These are phyloP conservation scores for Podarcis raffonei DNA, from an alignment of 2,113 vertebrate species.

Conservation along the genomic window DNA sequence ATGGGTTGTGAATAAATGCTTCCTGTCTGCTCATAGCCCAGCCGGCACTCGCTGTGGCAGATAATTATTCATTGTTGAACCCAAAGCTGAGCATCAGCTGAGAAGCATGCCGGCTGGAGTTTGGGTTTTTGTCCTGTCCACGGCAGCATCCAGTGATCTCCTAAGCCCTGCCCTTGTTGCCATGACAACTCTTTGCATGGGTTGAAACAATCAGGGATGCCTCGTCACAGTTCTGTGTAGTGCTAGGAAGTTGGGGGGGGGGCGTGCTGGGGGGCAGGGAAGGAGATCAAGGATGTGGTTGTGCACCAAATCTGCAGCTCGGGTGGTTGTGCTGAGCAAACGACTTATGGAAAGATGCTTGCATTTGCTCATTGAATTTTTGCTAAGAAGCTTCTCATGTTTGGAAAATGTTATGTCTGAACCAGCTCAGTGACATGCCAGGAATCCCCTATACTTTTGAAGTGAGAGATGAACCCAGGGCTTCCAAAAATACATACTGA, in stretches of 20 bases:
- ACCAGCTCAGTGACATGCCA: neutral
- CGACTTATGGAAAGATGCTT: neutral
- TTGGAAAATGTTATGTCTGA: neutral
- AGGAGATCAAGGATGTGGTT: neutral
- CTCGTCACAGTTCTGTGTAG: neutral
- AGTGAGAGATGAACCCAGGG: neutral
- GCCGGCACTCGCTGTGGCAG: neutral
- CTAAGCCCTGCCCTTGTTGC: neutral
- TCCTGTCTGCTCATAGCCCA: neutral
- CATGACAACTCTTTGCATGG: neutral
- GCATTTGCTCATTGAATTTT: neutral
- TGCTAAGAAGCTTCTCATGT: neutral
- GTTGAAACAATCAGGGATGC: neutral
- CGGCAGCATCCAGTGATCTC: neutral
- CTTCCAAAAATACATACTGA: neutral
- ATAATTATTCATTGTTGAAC: neutral
- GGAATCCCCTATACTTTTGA: neutral
- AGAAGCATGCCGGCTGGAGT: neutral
- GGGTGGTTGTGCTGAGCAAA: neutral
- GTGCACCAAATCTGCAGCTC: neutral
- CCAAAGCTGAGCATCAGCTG: neutral
- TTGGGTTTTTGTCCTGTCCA: no score
- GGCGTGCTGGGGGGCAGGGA: neutral
- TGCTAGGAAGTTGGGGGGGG: neutral
- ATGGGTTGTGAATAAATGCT: neutral